A percentile compares a stretch with the other conserved stretches of the same genome.
Evolutionary conservation across 2,113 vertebrate genomes (phyloP).

Genomic region (Mormyrus lacerda): DNA sequence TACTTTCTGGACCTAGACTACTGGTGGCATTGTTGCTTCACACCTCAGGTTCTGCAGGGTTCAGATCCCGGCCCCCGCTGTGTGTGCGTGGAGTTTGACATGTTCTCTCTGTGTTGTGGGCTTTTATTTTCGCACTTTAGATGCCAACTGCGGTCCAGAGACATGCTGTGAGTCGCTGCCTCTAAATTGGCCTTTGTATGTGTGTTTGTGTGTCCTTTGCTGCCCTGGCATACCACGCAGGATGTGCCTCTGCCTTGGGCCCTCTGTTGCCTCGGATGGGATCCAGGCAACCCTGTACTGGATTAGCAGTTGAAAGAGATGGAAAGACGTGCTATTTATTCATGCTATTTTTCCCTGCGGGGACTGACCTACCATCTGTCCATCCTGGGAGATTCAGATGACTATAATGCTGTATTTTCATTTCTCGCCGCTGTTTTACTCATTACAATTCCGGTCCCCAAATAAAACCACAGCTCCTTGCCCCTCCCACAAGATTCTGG

Average conservation of each 20-base stretch:
- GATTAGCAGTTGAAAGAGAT: not conserved
- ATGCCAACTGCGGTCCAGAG: not conserved
- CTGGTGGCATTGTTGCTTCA: not conserved
- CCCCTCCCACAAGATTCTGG: not conserved
- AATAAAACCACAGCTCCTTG: not conserved
- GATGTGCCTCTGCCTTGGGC: not conserved
- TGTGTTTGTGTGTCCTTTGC: not conserved
- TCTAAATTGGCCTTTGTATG: not conserved
- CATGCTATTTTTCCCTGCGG: not conserved
- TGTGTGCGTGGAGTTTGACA: not conserved
- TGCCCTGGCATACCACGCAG: not conserved
- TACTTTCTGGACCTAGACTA: not conserved
- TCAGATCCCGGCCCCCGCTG: not conserved
- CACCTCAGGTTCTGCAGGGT: not conserved
- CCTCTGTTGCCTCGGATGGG: not conserved
- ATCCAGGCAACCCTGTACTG: not conserved
- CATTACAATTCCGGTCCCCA: not conserved
- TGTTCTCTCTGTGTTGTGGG: not conserved
- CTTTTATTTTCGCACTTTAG: not conserved
- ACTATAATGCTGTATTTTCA: not conserved
- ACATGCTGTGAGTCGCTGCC: not conserved
- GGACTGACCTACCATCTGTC: not conserved
- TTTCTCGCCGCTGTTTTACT: not conserved
- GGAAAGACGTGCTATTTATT: not conserved
- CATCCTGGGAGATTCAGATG: not conserved